A percentile compares a stretch with the other conserved stretches of the same genome.
phyloP scores from a whole-genome alignment of 2,113 vertebrate species.

The Pluvianellus socialis region DNA sequence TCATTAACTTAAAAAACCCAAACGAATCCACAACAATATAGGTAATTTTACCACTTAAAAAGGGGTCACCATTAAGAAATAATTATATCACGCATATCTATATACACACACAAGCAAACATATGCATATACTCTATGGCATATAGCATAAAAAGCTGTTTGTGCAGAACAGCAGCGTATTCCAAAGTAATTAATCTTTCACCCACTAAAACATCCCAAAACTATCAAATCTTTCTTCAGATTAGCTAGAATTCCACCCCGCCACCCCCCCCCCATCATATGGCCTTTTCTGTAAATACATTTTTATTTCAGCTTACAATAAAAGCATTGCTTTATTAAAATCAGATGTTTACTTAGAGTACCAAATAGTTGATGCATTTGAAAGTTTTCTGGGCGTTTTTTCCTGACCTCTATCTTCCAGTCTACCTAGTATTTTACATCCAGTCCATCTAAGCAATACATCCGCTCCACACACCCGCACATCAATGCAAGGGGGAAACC shows the following conservation, averaged over 20 bases:
- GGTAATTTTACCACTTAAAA: background rate
- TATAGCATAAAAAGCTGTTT: background rate
- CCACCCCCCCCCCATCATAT: background rate
- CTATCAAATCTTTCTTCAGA: background rate
- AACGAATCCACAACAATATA: background rate
- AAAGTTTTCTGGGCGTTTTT: slow-evolving; percentile 33
- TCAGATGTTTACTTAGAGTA: slow-evolving; percentile 31
- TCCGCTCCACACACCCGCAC: background rate
- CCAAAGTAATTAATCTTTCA: background rate
- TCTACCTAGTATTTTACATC: background rate
- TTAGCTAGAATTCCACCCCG: background rate
- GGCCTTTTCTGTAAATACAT: slow-evolving; percentile 52
- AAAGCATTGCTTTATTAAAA: slow-evolving; percentile 57
- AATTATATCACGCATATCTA: background rate
- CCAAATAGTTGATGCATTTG: slow-evolving; percentile 4
- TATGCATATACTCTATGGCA: background rate
- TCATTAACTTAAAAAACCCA: background rate
- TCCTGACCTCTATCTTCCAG: background rate
- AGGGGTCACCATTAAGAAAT: background rate
- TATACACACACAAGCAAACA: background rate
- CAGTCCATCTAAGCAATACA: background rate
- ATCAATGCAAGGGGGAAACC: background rate
- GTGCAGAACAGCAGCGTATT: background rate
- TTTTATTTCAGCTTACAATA: slow-evolving; percentile 49
- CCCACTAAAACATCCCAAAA: background rate